Evolutionary conservation across 1,140 invertebrate species (phyloP).

Genomic region (Drosophila pseudoananassae): DNA sequence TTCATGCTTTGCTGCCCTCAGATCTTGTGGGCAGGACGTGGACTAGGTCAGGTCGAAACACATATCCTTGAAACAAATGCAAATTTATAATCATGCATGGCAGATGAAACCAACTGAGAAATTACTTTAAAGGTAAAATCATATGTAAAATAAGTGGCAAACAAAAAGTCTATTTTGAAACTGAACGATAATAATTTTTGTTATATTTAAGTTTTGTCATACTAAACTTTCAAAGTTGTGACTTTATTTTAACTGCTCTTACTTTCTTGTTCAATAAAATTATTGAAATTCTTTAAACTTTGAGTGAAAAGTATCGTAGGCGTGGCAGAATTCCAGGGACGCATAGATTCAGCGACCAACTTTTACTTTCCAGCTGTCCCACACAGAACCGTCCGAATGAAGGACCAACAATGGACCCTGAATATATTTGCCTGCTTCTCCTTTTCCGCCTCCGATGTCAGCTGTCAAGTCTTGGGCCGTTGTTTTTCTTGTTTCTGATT

Average conservation of each 20-base stretch:
- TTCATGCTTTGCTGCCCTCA: conserved; percentile 58
- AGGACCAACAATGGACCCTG: conserved; percentile 46
- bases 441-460: conserved; percentile 17
- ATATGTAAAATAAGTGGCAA: conserved; percentile 28
- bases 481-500: conserved; percentile 35
- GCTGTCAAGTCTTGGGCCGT: conserved; percentile 38
- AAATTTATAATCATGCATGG: conserved; percentile 26
- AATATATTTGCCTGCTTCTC: conserved; percentile 56
- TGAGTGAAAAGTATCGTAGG: conserved; percentile 15
- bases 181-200: neutral
- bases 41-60: conserved; percentile 23
- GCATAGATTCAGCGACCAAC: conserved; percentile 74
- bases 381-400: conserved; percentile 11
- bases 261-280: neutral
- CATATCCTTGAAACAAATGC: conserved; percentile 36
- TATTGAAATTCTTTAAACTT: conserved; percentile 3
- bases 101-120: conserved; percentile 33
- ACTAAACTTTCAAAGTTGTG: neutral
- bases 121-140: conserved; percentile 27
- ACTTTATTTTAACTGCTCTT: neutral
- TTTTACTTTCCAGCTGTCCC: conserved; percentile 64
- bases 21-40: conserved; percentile 28
- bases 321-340: conserved; percentile 57
- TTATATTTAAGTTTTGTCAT: neutral
- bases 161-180: neutral